Conservation (phyloP, 2,113 vertebrate genomes). For the Pteronura brasiliensis region DNA sequence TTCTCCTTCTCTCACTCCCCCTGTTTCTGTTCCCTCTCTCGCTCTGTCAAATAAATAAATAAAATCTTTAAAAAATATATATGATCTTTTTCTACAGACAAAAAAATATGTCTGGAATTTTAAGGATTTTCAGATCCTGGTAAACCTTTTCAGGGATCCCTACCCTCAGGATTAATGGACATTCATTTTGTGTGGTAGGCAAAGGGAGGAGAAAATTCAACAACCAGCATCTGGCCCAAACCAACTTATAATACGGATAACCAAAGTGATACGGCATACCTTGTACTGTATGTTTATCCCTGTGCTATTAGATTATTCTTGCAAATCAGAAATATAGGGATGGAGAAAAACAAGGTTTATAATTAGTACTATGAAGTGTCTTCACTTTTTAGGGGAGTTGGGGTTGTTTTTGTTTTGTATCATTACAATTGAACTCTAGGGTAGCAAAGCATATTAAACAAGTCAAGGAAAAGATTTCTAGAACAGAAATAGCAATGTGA, state of each 20-base stretch:
- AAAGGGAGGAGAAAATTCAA: not conserved
- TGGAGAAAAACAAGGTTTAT: not conserved
- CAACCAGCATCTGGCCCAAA: not conserved
- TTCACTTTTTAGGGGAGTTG: not conserved
- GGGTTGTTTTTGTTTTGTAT: not conserved
- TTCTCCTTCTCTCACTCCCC: no score
- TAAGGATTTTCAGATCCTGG: not conserved
- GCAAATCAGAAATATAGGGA: not conserved
- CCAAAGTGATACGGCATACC: not conserved
- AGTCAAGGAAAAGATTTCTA: not conserved
- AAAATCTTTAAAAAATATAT: no score
- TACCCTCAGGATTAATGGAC: not conserved
- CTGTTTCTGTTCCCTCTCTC: no score
- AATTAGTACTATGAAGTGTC: not conserved
- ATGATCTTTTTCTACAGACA: not conserved
- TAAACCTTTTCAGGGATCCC: not conserved
- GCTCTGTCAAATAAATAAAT: no score
- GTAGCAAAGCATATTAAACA: not conserved
- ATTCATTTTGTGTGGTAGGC: not conserved
- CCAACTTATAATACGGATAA: not conserved
- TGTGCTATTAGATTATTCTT: not conserved
- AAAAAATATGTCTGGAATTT: not conserved
- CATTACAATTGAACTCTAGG: not conserved
- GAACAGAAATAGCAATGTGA: not conserved
- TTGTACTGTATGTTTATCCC: not conserved